These are phyloP conservation scores for Margarornis squamiger DNA, from an alignment of 2,797 vertebrate genomes.

Conservation along the genomic window DNA sequence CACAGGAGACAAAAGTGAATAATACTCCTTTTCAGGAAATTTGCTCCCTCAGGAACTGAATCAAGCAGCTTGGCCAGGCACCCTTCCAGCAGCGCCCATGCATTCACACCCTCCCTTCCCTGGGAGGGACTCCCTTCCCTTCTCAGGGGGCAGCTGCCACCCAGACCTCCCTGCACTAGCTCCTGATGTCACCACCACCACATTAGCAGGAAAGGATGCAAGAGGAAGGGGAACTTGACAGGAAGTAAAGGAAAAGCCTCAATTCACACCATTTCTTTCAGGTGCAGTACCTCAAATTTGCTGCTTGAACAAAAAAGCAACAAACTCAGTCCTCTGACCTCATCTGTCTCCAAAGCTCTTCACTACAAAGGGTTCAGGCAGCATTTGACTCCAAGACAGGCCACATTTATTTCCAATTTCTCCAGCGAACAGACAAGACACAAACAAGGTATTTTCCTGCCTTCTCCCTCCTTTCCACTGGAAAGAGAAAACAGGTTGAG, in stretches of 20 bases:
- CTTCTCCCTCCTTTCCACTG: neutral
- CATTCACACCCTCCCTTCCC: neutral
- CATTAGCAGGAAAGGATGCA: fast-evolving
- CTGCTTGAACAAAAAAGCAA: neutral
- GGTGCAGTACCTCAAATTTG: neutral
- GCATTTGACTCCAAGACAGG: neutral
- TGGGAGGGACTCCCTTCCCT: neutral
- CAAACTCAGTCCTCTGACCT: neutral
- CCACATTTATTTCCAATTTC: neutral
- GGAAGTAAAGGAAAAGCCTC: neutral
- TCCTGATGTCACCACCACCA: neutral
- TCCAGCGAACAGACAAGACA: neutral
- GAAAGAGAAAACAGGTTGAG: neutral
- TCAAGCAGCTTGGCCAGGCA: neutral
- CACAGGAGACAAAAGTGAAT: neutral
- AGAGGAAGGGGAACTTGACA: neutral
- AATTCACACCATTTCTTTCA: neutral
- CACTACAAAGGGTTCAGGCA: neutral
- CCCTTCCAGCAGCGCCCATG: neutral
- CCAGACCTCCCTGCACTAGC: neutral
- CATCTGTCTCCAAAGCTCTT: neutral
- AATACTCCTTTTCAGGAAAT: neutral
- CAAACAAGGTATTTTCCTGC: neutral
- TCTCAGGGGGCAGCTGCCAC: neutral
- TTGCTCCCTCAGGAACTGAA: neutral